A percentile compares a stretch with the other conserved stretches of the same genome.
phyloP scores from a whole-genome alignment of 2,888 invertebrate genomes.

The Caprella mutica region DNA sequence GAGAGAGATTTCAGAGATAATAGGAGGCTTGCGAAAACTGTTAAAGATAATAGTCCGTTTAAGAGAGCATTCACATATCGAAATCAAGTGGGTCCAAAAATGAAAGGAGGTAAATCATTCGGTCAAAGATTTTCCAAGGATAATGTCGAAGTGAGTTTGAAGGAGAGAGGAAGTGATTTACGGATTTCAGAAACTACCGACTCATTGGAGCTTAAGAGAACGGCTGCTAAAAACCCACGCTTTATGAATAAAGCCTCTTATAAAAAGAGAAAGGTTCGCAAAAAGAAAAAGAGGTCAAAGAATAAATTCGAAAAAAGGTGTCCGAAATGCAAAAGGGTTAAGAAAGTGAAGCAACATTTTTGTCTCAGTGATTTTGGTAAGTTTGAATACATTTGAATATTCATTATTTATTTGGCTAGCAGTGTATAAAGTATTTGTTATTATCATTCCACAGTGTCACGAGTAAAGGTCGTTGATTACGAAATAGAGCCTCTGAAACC shows the following conservation, averaged over 20 bases:
- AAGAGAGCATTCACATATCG: neutral
- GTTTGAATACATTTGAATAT: slow-evolving; percentile 11
- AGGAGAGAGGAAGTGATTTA: neutral
- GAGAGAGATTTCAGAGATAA: too few relatives aligned
- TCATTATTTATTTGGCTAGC: neutral
- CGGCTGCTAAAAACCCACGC: too few relatives aligned
- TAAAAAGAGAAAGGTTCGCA: slow-evolving; percentile 9
- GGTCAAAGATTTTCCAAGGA: neutral
- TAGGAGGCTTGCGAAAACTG: too few relatives aligned
- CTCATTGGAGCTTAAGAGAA: too few relatives aligned
- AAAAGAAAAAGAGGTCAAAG: slow-evolving; percentile 18
- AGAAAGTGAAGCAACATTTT: slow-evolving; percentile 36
- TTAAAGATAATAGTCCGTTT: too few relatives aligned
- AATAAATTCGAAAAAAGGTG: too few relatives aligned
- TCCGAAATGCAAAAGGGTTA: slow-evolving; percentile 4
- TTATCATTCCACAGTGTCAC: slow-evolving; percentile 19
- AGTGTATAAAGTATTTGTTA: neutral
- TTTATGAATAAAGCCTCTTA: neutral
- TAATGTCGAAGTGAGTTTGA: neutral
- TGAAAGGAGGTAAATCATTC: slow-evolving; percentile 4
- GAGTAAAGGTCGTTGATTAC: slow-evolving; percentile 27
- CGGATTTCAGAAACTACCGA: neutral
- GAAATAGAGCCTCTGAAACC: slow-evolving; percentile 29
- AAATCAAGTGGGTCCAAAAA: too few relatives aligned
- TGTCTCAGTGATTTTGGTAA: slow-evolving; percentile 38